Conservation (phyloP, 2,888 invertebrate species). For the Andrena dorsata region DNA sequence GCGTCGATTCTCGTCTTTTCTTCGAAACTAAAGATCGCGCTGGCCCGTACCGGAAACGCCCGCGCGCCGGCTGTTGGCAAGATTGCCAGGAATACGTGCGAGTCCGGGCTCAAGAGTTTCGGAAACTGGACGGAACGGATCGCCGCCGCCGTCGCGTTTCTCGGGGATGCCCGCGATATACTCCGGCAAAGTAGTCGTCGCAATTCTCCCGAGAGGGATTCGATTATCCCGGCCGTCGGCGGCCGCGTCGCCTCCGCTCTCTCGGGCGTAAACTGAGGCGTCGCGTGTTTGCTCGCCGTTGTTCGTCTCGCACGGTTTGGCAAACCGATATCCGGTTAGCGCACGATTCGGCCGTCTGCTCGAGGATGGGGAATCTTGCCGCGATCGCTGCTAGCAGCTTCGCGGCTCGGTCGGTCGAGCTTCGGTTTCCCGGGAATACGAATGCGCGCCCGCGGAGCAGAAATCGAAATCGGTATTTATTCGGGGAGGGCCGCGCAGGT, state of each 20-base stretch:
- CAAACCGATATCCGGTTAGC: slow-evolving; percentile 32
- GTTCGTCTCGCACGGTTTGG: slow-evolving; percentile 33
- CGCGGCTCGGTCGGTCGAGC: background rate
- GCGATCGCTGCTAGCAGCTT: background rate
- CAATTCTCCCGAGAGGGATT: slow-evolving; percentile 43
- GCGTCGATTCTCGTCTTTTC: slow-evolving; percentile 14
- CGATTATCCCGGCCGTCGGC: slow-evolving; percentile 39
- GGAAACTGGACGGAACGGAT: background rate
- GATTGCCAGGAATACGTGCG: background rate
- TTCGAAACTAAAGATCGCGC: slow-evolving; percentile 51
- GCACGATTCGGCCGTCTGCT: background rate
- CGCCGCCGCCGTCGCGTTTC: too few species aligned
- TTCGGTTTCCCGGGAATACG: background rate
- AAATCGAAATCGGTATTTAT: slow-evolving; percentile 23
- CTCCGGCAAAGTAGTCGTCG: slow-evolving; percentile 8
- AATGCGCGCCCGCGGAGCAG: background rate
- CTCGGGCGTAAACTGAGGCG: slow-evolving; percentile 26
- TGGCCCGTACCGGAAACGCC: slow-evolving; percentile 20
- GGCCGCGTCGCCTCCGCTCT: slow-evolving; percentile 3
- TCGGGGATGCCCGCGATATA: background rate
- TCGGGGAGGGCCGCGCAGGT: slow-evolving; percentile 2
- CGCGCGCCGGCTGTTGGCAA: slow-evolving; percentile 35
- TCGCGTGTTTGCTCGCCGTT: slow-evolving; percentile 37
- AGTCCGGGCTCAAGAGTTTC: slow-evolving; percentile 25
- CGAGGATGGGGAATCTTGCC: background rate